phyloP scores from a whole-genome alignment of 2,797 vertebrate genomes.

The Anabas testudineus region DNA sequence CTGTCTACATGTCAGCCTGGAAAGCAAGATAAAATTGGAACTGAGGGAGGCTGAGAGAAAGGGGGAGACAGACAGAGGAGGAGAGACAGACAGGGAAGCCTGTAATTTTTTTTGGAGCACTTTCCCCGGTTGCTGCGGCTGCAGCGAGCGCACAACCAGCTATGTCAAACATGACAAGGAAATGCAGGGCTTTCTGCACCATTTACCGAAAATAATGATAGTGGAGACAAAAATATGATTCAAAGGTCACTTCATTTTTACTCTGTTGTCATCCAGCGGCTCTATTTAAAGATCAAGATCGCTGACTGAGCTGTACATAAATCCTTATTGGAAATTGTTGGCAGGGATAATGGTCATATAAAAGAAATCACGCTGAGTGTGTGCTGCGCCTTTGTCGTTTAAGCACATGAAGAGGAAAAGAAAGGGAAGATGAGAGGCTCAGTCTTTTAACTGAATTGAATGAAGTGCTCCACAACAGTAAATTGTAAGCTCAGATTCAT shows the following conservation, averaged over 20 bases:
- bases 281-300: conserved; percentile 50
- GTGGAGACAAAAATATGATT: conserved; percentile 43
- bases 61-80: conserved; percentile 8
- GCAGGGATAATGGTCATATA: conserved; percentile 36
- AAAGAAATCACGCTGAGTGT: conserved; percentile 10
- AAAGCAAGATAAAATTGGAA: conserved; percentile 2
- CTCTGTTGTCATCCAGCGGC: conserved; percentile 38
- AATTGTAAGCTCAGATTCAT: conserved; percentile 19
- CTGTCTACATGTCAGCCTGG: background rate
- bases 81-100: background rate
- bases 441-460: conserved; percentile 9
- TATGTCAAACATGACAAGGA: conserved; percentile 47
- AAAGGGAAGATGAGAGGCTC: conserved; percentile 18
- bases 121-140: conserved; percentile 31
- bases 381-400: conserved; percentile 19
- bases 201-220: conserved; percentile 66
- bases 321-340: conserved; percentile 34
- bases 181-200: conserved; percentile 59
- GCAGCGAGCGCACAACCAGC: conserved; percentile 17
- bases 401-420: conserved; percentile 21
- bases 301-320: conserved; percentile 30
- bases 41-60: background rate
- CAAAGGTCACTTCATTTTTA: conserved; percentile 52
- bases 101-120: conserved; percentile 12
- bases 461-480: conserved; percentile 1